Conservation (phyloP, 2,113 vertebrate genomes). For the Phalacrocorax aristotelis region DNA sequence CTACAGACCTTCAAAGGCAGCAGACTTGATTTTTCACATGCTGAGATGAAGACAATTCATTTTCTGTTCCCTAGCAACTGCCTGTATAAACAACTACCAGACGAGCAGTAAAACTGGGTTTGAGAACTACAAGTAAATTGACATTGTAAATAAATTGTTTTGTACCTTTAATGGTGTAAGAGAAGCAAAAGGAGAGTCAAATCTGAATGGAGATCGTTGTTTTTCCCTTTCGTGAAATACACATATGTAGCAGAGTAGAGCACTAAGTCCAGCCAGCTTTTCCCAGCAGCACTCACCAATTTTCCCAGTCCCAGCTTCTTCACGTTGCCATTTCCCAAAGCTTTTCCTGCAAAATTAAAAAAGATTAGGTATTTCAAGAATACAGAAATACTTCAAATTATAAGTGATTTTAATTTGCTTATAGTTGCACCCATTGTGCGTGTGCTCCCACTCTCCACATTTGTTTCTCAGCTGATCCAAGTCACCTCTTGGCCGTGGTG, state of each 20-base stretch:
- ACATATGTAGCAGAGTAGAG: fast-evolving
- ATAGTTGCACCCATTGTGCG: background rate
- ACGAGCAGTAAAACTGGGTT: background rate
- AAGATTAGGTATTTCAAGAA: background rate
- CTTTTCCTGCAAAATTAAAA: background rate
- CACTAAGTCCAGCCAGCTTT: background rate
- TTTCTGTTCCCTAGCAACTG: constrained; percentile 30
- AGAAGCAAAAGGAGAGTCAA: background rate
- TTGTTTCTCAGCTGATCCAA: background rate
- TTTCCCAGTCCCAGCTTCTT: background rate
- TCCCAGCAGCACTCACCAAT: background rate
- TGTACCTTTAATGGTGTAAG: background rate
- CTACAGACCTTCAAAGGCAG: background rate
- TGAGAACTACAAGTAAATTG: background rate
- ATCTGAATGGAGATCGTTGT: background rate
- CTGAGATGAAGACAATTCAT: constrained; percentile 3
- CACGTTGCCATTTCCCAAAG: background rate
- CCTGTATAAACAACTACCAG: background rate
- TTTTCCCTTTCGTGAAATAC: background rate
- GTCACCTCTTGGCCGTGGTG: background rate
- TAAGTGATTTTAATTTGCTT: background rate
- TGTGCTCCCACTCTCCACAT: background rate
- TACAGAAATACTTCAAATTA: background rate
- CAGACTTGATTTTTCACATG: background rate
- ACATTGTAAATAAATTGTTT: background rate